Base-by-base conservation (phyloP, 2,113 vertebrate genomes). In the Austrofundulus limnaeus region DNA sequence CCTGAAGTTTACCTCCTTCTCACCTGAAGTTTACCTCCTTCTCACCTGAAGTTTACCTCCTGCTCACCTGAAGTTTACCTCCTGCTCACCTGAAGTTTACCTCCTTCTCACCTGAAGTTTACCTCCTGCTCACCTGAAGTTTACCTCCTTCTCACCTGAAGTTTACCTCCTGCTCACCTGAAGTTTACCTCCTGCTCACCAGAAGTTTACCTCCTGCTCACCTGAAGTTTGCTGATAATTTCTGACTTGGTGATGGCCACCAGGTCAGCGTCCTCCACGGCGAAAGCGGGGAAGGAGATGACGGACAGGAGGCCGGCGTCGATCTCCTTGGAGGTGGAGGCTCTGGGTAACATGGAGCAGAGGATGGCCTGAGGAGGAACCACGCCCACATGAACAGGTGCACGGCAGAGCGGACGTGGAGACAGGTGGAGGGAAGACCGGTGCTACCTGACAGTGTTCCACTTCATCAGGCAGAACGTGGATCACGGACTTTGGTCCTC, bases 391-490 rank as follows among this genome's bases (percentile, higher is more conserved):
- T n/a, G n/a, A n/a, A n/a, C n/a, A n/a, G n/a, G n/a, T n/a, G n/a
- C n/a, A n/a, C n/a, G n/a, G 50, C 73, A 72, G 14, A 46, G 50
- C 7, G 2, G 8, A 23, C 9, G 15, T 16, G 16, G 50, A 14
- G 17, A 10, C 3, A 4, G 23, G 15, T 21, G 28, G 15, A 66
- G 53, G 9, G 5, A 2, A 50, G n/a, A 20, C 10, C 16, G 41
- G 2, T 2, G 0, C 2, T 93, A 99, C 97, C 95, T 99, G 96
- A 80, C 97, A 99, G 50, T 97, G 97, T 67, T 99, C 94, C 2
- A 99, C 96, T 79, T 99, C 97, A 66, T 99, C 97, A 2, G 97
- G 96, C 31, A 98, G 88, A 73, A 99, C 97, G 4, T 99, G 97
- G 83, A 99, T 98, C 75, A 99, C 95, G 12, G 97, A 99, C 77